Base-by-base conservation (phyloP, 2,797 vertebrate species). In the Diplodus puntazzo region DNA sequence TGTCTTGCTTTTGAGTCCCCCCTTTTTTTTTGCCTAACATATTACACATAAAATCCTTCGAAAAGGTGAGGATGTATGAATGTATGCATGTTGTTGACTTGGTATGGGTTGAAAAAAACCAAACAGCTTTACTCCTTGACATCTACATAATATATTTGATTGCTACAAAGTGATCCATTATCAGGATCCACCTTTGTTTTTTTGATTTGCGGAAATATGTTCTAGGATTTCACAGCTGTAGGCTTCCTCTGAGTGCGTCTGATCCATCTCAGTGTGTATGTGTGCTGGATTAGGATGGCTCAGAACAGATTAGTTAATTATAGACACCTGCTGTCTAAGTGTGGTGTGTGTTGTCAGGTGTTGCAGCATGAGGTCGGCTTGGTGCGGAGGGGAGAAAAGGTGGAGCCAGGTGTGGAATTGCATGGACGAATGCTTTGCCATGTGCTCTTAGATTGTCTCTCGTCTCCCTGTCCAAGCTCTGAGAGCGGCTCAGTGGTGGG, bases 261-360 rank as follows among this genome's bases (percentile, higher is more conserved):
- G 85, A 87, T 89, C 79, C 89, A 87, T 78, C 84, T 88, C 77
- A 30, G 84, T 88, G 81, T 90, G 83, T 89, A 85, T 92, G 89
- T 91, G 88, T 84, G 77, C 84, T 90, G 90, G 95, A 95, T 96
- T 96, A 95, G 91, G 60, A 77, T 77, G 90, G 94, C 94, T 96
- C 90, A 95, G 91, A 80, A 94, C 93, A 95, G 95, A 95, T 96
- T 95, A 96, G 94, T 84, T 96, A 95, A 95, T 96, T 95, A 95
- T 96, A 95, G 95, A 92, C 90, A 93, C 92, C 88, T 91, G 90
- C 93, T 90, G 92, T 94, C 92, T 94, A 93, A 94, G 93, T 90
- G 79, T 90, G 88, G 87, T 69, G 85, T 89, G 88, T 87, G 85
- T 91, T 92, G 93, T 95, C 95, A 95, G 94, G 94, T 95, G 95